phyloP scores from a whole-genome alignment of 1,140 invertebrate genomes.

The Bombus haemorrhoidalis region DNA sequence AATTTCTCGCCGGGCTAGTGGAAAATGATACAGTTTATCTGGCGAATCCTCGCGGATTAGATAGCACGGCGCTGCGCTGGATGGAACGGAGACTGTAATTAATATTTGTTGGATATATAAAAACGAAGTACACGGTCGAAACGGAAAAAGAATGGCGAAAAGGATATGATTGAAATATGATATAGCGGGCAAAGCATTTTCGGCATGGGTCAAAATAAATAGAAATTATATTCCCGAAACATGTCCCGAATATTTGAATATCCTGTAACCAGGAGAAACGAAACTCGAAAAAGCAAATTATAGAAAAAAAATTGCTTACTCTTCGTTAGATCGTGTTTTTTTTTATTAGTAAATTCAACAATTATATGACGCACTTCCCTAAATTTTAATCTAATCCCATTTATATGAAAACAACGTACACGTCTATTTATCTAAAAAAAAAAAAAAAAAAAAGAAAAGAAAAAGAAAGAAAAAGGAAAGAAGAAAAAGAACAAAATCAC shows the following conservation, averaged over 20 bases:
- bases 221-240: not conserved
- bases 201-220: not conserved
- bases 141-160: not conserved
- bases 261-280: not conserved
- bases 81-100: constrained; percentile 3
- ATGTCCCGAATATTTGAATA: too few relatives aligned
- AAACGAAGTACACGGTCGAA: not conserved
- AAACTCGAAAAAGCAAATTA: not conserved
- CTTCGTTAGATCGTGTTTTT: too few relatives aligned
- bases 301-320: not conserved
- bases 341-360: too few relatives aligned
- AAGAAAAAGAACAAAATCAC: not conserved
- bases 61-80: not conserved
- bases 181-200: not conserved
- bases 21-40: constrained; percentile 23
- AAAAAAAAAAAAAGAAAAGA: too few relatives aligned
- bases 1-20: constrained; percentile 16
- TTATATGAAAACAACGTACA: not conserved
- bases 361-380: too few relatives aligned
- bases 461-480: too few relatives aligned
- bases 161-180: not conserved
- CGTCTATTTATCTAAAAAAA: too few relatives aligned
- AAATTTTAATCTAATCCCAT: not conserved
- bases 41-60: not conserved
- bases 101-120: constrained; percentile 7